Percentiles rank a stretch among this genome's conserved stretches.
Evolutionary conservation across 2,888 invertebrate genomes (phyloP).

Genomic region (Cataglyphis altisquamis): DNA sequence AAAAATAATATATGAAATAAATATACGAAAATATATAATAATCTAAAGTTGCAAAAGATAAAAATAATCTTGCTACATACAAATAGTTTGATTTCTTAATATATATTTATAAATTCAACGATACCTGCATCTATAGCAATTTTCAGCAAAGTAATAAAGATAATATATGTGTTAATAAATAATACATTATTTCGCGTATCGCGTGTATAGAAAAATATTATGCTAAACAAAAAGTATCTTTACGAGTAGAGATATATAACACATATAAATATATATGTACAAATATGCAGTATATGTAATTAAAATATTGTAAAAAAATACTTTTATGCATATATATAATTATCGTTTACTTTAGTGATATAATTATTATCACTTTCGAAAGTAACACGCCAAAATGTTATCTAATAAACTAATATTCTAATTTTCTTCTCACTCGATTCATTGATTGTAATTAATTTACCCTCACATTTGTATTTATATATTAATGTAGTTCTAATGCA

Average conservation of each 20-base stretch:
- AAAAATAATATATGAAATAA: neutral
- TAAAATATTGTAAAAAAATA: neutral
- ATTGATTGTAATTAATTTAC: neutral
- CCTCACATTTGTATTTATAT: neutral
- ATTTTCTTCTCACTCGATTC: neutral
- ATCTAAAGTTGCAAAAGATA: neutral
- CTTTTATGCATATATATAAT: neutral
- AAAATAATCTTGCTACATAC: neutral
- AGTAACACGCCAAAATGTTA: neutral
- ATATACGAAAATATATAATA: neutral
- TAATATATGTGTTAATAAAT: constrained; percentile 1
- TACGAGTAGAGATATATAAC: neutral
- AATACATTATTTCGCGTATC: neutral
- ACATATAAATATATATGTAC: neutral
- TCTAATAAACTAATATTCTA: neutral
- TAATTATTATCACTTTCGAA: neutral
- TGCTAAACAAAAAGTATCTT: neutral
- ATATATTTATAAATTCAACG: neutral
- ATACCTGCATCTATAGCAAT: neutral
- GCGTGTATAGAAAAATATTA: neutral
- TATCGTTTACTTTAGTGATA: neutral
- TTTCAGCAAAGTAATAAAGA: neutral
- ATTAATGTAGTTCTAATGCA: neutral
- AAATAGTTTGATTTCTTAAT: neutral
- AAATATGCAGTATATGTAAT: neutral